phyloP scores from a whole-genome alignment of 2,797 vertebrate species.

The Chanos chanos region DNA sequence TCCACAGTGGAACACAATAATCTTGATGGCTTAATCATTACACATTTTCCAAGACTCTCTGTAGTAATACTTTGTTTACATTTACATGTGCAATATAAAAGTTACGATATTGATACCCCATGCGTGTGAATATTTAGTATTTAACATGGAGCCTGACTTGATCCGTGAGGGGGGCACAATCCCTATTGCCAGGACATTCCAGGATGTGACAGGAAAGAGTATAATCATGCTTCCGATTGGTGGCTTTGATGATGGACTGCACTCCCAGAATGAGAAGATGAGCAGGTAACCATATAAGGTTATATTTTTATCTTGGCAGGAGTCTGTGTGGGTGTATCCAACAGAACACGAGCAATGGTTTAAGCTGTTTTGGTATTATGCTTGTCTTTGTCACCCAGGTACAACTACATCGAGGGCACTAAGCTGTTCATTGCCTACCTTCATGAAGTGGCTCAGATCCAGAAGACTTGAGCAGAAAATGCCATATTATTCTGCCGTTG shows the following conservation, averaged over 20 bases:
- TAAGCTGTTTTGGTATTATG: background rate
- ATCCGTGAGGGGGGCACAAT: constrained; percentile 88
- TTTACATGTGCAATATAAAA: background rate
- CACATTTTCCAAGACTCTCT: background rate
- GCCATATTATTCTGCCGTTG: too few species aligned
- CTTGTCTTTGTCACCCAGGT: constrained; percentile 59
- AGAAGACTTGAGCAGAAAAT: constrained; percentile 25
- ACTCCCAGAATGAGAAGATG: constrained; percentile 93
- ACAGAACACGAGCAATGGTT: background rate
- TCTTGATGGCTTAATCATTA: background rate
- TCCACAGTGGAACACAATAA: background rate
- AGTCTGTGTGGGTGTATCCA: background rate
- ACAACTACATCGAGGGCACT: constrained; percentile 86
- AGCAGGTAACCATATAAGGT: constrained; percentile 72
- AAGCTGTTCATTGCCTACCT: constrained; percentile 81
- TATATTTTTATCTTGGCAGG: background rate
- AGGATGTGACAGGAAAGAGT: constrained; percentile 76
- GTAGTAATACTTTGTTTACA: too few species aligned
- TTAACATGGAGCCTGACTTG: constrained; percentile 80
- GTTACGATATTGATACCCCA: background rate
- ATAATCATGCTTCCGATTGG: constrained; percentile 89
- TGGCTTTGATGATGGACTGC: constrained; percentile 84
- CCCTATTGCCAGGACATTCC: constrained; percentile 82
- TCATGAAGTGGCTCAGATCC: constrained; percentile 68
- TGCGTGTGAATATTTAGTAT: constrained; percentile 65